phyloP scores from a whole-genome alignment of 2,113 vertebrate genomes.

The Addax nasomaculatus region DNA sequence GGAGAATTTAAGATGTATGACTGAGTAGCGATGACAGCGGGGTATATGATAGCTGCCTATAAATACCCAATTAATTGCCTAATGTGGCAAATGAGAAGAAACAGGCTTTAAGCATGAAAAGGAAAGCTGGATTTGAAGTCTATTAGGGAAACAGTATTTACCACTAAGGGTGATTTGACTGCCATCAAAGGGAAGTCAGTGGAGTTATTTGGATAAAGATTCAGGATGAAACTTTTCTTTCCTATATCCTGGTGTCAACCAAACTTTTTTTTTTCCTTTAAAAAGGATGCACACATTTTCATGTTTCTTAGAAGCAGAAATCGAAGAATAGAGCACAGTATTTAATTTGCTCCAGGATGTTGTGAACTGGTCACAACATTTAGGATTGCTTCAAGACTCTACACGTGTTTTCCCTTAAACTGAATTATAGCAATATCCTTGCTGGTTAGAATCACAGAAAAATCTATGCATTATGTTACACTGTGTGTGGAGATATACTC shows the following conservation, averaged over 20 bases:
- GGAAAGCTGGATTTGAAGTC: constrained; percentile 11
- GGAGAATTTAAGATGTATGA: constrained; percentile 59
- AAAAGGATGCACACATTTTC: neutral
- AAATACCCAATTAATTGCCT: constrained; percentile 67
- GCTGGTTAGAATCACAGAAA: neutral
- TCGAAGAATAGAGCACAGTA: neutral
- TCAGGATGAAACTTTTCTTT: neutral
- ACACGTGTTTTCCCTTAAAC: neutral
- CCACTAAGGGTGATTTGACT: constrained; percentile 13
- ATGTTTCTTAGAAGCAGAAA: neutral
- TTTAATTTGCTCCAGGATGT: neutral
- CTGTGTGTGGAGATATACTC: neutral
- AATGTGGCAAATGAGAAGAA: constrained; percentile 64
- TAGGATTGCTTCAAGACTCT: neutral
- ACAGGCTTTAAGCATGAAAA: constrained; percentile 35
- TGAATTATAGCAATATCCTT: neutral
- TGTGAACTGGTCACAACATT: neutral
- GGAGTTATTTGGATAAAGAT: constrained; percentile 28
- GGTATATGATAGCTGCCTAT: constrained; percentile 55
- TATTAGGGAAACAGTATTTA: constrained; percentile 33
- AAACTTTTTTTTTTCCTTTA: neutral
- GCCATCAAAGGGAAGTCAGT: neutral
- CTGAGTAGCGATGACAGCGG: constrained; percentile 51
- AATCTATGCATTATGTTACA: neutral
- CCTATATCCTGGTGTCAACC: neutral